Percentiles rank a stretch among this genome's conserved stretches.
Conservation (phyloP, 2,888 invertebrate species). For the Amblyjoppa proteus region DNA sequence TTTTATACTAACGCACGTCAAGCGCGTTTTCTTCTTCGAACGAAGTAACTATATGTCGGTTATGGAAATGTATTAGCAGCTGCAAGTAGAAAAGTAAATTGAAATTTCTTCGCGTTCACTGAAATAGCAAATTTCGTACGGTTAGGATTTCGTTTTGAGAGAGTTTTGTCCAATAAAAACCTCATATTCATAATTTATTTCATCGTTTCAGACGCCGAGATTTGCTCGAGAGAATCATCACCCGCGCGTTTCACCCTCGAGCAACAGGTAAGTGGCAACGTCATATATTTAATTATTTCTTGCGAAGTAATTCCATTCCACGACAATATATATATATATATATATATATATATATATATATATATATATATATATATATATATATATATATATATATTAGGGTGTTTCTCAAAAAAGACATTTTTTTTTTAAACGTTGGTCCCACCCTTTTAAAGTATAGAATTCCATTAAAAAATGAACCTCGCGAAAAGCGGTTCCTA, state of each 20-base stretch:
- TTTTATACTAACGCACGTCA: no score
- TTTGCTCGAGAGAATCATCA: neutral
- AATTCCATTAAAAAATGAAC: no score
- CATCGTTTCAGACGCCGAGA: constrained; percentile 5
- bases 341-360: no score
- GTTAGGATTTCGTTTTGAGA: neutral
- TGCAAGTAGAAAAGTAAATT: neutral
- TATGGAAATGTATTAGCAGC: neutral
- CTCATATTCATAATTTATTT: neutral
- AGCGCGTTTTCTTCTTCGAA: neutral
- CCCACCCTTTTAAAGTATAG: no score
- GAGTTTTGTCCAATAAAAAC: neutral
- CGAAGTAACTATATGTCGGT: neutral
- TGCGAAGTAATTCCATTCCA: neutral
- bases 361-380: no score
- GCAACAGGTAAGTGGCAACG: constrained; percentile 72
- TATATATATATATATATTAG: no score
- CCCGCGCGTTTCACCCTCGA: constrained; percentile 8
- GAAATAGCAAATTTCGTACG: neutral
- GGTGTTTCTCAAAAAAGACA: no score
- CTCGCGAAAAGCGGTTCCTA: no score
- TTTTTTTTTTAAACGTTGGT: no score
- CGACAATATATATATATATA: neutral
- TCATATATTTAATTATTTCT: neutral
- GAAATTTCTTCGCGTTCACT: neutral